Evolutionary conservation across 2,797 vertebrate genomes (phyloP).

Genomic region (Tachyglossus aculeatus): DNA sequence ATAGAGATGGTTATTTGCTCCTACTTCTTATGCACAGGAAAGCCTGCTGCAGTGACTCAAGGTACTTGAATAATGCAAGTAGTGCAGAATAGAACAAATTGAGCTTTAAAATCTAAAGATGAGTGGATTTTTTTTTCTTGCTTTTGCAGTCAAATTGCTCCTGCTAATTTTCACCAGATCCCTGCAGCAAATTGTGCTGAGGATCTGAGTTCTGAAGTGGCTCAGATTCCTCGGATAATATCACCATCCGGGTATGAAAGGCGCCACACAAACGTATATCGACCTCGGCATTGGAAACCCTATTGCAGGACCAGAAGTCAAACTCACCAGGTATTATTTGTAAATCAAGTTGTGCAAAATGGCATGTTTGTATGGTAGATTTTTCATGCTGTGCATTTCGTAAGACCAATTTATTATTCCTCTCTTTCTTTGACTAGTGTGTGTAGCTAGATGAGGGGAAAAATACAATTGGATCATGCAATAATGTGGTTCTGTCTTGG

Average conservation of each 20-base stretch:
- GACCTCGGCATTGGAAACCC: constrained; percentile 58
- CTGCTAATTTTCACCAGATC: constrained; percentile 73
- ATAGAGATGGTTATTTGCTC: no score
- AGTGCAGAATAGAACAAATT: no score
- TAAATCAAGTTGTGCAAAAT: not conserved
- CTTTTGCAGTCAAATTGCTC: constrained; percentile 73
- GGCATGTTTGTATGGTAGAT: not conserved
- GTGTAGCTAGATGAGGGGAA: not conserved
- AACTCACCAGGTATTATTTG: constrained; percentile 75
- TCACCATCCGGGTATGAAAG: constrained; percentile 63
- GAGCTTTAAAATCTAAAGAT: no score
- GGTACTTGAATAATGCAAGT: no score
- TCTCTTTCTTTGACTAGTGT: not conserved
- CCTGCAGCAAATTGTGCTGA: constrained; percentile 68
- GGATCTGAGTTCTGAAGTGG: constrained; percentile 68
- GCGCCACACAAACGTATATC: constrained; percentile 69
- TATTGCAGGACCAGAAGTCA: constrained; percentile 27
- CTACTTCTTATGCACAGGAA: no score
- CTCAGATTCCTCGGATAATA: constrained; percentile 66
- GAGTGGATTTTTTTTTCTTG: not conserved
- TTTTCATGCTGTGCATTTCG: not conserved
- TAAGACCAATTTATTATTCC: not conserved
- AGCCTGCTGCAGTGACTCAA: no score
- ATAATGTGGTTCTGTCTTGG: no score
- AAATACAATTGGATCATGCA: not conserved